Conservation (phyloP, 2,797 vertebrate species). For the Clarias pachynema region DNA sequence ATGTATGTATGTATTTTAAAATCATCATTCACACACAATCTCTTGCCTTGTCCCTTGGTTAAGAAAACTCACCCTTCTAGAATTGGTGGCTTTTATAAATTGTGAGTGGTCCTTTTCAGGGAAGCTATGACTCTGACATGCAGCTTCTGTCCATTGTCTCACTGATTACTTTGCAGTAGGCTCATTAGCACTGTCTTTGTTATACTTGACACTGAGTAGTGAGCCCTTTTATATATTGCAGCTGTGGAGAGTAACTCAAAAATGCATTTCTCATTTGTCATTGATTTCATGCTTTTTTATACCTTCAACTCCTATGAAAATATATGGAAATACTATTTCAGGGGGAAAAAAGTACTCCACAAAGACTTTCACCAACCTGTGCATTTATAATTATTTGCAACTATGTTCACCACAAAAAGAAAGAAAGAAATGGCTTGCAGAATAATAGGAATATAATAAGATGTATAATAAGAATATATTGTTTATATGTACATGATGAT, state of each 20-base stretch:
- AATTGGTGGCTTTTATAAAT: conserved; percentile 33
- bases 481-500: too few species aligned
- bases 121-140: conserved; percentile 50
- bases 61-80: neutral
- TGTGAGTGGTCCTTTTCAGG: conserved; percentile 41
- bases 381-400: conserved; percentile 6
- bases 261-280: neutral
- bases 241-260: neutral
- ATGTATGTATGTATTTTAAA: neutral
- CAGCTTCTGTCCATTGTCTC: conserved; percentile 35
- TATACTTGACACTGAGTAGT: neutral
- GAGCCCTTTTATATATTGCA: neutral
- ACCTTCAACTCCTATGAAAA: neutral
- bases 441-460: too few species aligned
- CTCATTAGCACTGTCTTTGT: conserved; percentile 9
- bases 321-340: neutral
- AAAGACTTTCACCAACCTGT: neutral
- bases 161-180: conserved; percentile 11
- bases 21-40: conserved; percentile 28
- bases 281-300: neutral
- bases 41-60: conserved; percentile 41
- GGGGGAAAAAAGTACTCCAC: neutral
- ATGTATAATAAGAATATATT: too few species aligned
- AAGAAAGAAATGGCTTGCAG: too few species aligned
- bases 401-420: neutral